Conservation (phyloP, 2,888 invertebrate species). For the Ptychoptera albimana region DNA sequence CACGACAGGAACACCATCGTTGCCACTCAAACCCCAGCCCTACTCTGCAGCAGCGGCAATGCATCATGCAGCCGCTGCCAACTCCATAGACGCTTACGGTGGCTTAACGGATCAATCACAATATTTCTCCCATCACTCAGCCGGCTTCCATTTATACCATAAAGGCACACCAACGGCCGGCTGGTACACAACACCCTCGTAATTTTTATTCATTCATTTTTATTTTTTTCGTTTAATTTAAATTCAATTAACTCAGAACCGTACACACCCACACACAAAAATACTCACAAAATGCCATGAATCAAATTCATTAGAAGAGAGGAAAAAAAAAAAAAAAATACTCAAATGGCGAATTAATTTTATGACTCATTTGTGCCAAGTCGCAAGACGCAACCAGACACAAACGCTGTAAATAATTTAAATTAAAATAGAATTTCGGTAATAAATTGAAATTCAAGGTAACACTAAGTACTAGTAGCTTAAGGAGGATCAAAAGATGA, state of each 20-base stretch:
- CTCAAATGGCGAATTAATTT: no score
- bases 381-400: no score
- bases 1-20: conserved; percentile 42
- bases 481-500: no score
- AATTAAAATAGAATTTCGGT: no score
- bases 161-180: conserved; percentile 53
- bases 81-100: conserved; percentile 38
- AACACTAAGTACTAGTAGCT: no score
- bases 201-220: conserved; percentile 22
- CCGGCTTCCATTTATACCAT: conserved; percentile 78
- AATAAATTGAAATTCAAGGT: no score
- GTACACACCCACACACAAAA: no score
- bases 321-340: no score
- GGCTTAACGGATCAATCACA: conserved; percentile 59
- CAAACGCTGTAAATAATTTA: no score
- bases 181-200: conserved; percentile 68
- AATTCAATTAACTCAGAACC: neutral
- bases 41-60: conserved; percentile 55
- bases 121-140: conserved; percentile 62
- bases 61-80: conserved; percentile 34
- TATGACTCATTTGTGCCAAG: no score
- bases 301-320: no score
- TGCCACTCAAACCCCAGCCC: conserved; percentile 82
- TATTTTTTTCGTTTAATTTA: neutral
- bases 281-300: neutral